Percentiles rank a stretch among this genome's conserved stretches.
Evolutionary conservation across 2,797 vertebrate genomes (phyloP).

Genomic region (Capromys pilorides): DNA sequence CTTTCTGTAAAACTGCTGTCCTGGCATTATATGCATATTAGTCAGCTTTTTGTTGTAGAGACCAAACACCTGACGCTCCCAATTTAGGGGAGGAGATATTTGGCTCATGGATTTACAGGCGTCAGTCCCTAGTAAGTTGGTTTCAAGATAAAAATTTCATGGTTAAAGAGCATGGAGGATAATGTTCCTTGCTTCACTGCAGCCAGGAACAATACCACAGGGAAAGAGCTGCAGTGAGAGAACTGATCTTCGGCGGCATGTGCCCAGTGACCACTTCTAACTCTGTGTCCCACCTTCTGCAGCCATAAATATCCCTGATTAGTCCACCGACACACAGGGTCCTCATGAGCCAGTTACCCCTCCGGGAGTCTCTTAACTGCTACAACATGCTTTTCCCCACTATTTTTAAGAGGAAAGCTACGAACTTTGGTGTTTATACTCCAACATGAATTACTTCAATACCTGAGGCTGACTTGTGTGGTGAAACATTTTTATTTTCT

Average conservation of each 20-base stretch:
- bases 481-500: conserved; percentile 2
- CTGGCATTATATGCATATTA: neutral
- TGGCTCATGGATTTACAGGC: neutral
- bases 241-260: neutral
- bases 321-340: neutral
- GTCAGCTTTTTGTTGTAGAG: neutral
- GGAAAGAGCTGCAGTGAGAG: neutral
- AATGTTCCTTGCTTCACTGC: neutral
- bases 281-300: too few species aligned
- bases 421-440: neutral
- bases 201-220: neutral
- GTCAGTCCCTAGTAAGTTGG: neutral
- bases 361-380: neutral
- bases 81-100: neutral
- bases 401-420: neutral
- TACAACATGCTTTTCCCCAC: neutral
- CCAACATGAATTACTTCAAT: neutral
- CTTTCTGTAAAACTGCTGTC: neutral
- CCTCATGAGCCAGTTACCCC: neutral
- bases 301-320: neutral
- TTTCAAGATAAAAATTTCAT: neutral
- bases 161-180: neutral
- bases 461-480: neutral
- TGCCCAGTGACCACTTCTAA: neutral
- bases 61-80: neutral